phyloP scores from a whole-genome alignment of 1,140 invertebrate species.

The Sitobion miscanthi region DNA sequence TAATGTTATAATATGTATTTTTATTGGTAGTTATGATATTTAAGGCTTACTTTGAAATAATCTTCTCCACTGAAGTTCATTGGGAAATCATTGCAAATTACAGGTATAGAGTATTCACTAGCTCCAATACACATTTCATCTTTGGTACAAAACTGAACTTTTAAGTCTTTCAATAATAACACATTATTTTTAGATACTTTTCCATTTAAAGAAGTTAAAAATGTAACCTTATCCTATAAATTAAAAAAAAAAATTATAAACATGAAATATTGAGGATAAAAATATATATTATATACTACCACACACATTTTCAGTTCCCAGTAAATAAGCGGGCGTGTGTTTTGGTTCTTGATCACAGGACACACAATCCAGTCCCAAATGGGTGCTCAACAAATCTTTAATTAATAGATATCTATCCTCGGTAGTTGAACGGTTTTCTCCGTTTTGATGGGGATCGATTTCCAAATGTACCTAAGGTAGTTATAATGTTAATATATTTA shows the following conservation, averaged over 20 bases:
- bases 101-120: slow-evolving; percentile 70
- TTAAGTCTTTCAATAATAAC: slow-evolving; percentile 67
- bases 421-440: slow-evolving; percentile 63
- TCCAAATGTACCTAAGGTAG: slow-evolving; percentile 66
- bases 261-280: background rate
- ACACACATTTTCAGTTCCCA: slow-evolving; percentile 77
- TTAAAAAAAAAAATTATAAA: background rate
- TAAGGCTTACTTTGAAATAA: slow-evolving; percentile 71
- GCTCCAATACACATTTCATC: slow-evolving; percentile 62
- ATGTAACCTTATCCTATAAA: slow-evolving; percentile 60
- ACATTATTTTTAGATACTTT: slow-evolving; percentile 66
- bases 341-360: slow-evolving; percentile 60
- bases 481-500: slow-evolving; percentile 36
- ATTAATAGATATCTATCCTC: slow-evolving; percentile 77
- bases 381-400: slow-evolving; percentile 73
- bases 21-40: background rate
- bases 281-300: background rate
- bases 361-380: slow-evolving; percentile 74
- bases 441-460: slow-evolving; percentile 66
- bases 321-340: slow-evolving; percentile 75
- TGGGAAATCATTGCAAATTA: slow-evolving; percentile 78
- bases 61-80: slow-evolving; percentile 80
- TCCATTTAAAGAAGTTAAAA: slow-evolving; percentile 68
- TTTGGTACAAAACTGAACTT: slow-evolving; percentile 71
- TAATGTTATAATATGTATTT: background rate